Base-by-base conservation (phyloP, 2,113 vertebrate genomes). In the Alaudala cheleensis region DNA sequence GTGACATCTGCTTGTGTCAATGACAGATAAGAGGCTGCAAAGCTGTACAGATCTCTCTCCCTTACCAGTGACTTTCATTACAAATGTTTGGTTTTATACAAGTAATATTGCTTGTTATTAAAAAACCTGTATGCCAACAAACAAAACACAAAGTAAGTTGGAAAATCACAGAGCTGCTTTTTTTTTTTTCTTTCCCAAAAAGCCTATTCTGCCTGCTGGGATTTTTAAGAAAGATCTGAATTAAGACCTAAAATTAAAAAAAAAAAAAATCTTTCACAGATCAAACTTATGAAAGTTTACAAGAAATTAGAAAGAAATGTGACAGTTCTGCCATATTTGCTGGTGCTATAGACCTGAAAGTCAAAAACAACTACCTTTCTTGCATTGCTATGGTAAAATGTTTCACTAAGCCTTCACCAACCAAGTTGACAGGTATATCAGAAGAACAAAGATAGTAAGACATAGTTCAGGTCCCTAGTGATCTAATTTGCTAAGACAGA, bases 391-490 rank as follows among this genome's bases (percentile, higher is more conserved):
- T 0, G 0, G 9, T 21, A 69, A 73, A 71, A 70, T 39, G 2
- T 78, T 70, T 42, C 31, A 40, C 28, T 40, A n/a, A 69, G 19
- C 15, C 5, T 71, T 85, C 61, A 28, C 14, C 25, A 49, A 28
- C 4, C 9, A 20, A 45, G 16, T 0, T 45, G 40, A 28, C 4
- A 50, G 2, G 0, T 34, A n/a, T 20, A 53, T 37, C 37, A 70
- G 11, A 84, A 53, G 25, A 89, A 49, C 10, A 33, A 78, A 49
- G 15, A 51, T 6, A 3, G 1, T 10, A 51, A 72, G 14, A 57
- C 0, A 0, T 4, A 37, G 5, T 11, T 65, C 28, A 61, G 14
- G 26, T 14, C 25, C 9, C 5, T 66, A 2, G 9, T 22, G 8
- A 34, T 58, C 11, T 81, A 31, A 56, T 73, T 21, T 60, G 26